Evolutionary conservation across 1,140 invertebrate genomes (phyloP), one percentile per base, ranked within the genome.

Genomic region (Trichoplusia ni): DNA sequence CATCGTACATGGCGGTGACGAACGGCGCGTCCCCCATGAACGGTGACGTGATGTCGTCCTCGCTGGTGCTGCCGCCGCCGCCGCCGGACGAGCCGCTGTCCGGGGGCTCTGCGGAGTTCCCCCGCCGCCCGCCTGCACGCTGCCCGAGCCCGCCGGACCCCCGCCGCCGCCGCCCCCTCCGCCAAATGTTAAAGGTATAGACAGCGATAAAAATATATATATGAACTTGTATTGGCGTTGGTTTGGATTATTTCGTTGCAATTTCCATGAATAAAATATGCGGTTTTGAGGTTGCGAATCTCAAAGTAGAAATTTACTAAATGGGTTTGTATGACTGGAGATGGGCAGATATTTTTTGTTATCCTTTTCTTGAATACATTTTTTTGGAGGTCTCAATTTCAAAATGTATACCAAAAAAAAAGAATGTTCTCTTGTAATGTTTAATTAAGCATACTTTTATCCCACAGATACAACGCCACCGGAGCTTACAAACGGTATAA

Each of bases 141-240:
- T 96, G 49, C 95, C 95, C 3, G 95, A 96, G 74, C 95, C 95
- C 0, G 95, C 93, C 2, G 93, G 92, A 40, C 95, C 94, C 0
- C 95, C 95, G 2, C 95, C 94, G 9, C 92, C 75, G 25, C 87
- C 86, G 23, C 89, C 87, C 7, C 76, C 84, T 29, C 67, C 75
- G 19, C 71, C 76, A 5, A 86, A 86, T 76, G 84, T 86, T 89
- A 72, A 65, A 0, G 4, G 0, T n/a, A n/a, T n/a, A n/a, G n/a
- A n/a, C n/a, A n/a, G n/a, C n/a, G n/a, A n/a, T n/a, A n/a, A n/a
- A n/a, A n/a, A n/a, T n/a, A n/a, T n/a, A n/a, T n/a, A n/a, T n/a
- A n/a, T 16, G n/a, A 40, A 19, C 19, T 23, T n/a, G 11, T n/a
- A n/a, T n/a, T n/a, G n/a, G n/a, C n/a, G n/a, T n/a, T n/a, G n/a